Evolutionary conservation across 2,888 invertebrate species (phyloP).

Genomic region (Perithous albicinctus): DNA sequence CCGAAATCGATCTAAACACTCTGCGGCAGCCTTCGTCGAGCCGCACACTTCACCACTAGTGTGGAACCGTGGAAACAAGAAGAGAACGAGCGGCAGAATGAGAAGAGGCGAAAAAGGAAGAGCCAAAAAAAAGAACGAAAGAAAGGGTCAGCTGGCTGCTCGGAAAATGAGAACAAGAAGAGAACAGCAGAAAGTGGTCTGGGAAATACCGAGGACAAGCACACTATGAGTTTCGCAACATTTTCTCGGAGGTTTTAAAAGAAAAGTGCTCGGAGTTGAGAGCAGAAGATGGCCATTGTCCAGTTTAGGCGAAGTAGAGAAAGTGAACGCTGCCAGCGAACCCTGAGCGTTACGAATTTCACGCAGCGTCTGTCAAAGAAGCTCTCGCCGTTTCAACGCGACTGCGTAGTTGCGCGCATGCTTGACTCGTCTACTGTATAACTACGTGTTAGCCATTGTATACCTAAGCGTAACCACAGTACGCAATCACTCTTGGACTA

Average conservation of each 20-base stretch:
- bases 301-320: background rate
- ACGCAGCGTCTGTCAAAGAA: constrained; percentile 23
- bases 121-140: background rate
- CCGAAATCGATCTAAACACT: constrained; percentile 53
- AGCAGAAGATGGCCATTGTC: constrained; percentile 21
- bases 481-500: background rate
- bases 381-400: background rate
- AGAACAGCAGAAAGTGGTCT: background rate
- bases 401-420: constrained; percentile 9
- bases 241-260: background rate
- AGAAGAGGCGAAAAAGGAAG: background rate
- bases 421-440: background rate
- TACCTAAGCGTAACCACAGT: background rate
- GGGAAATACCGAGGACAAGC: background rate
- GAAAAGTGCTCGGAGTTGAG: background rate
- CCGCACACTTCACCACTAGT: background rate
- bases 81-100: background rate
- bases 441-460: constrained; percentile 5
- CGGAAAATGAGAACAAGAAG: constrained; percentile 8
- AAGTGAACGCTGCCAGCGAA: background rate
- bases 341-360: constrained; percentile 13
- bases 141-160: constrained; percentile 13
- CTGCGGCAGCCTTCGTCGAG: constrained; percentile 25
- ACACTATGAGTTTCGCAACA: background rate
- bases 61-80: constrained; percentile 1